Conservation (phyloP, 2,113 vertebrate species). For the Chloropsis hardwickii region DNA sequence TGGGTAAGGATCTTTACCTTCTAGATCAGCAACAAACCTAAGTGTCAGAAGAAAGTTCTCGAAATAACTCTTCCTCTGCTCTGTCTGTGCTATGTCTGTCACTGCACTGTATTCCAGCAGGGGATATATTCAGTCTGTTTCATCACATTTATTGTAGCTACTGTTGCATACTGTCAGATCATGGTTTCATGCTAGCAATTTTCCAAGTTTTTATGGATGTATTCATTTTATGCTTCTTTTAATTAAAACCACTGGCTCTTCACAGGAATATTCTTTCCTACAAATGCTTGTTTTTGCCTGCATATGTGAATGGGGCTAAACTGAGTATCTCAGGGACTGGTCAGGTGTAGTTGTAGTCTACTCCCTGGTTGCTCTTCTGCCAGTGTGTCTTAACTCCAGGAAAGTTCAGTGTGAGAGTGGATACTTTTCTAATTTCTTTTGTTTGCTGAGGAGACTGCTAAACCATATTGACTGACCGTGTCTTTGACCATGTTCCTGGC, state of each 20-base stretch:
- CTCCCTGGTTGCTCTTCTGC: not conserved
- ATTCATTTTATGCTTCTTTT: not conserved
- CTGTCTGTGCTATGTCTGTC: not conserved
- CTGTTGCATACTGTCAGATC: not conserved
- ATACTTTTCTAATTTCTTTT: not conserved
- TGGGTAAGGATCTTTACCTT: not conserved
- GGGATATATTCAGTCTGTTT: not conserved
- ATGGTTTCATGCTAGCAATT: not conserved
- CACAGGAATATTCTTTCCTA: not conserved
- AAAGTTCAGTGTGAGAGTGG: not conserved
- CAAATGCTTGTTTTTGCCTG: not conserved
- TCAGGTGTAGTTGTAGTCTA: not conserved
- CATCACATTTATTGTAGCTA: not conserved
- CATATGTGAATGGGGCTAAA: not conserved
- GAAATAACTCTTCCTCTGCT: not conserved
- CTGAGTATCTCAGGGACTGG: not conserved
- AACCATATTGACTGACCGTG: not conserved
- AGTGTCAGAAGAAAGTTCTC: not conserved
- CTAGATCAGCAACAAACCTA: not conserved
- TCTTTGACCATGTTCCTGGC: not conserved
- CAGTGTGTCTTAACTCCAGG: not conserved
- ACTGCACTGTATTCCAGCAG: not conserved
- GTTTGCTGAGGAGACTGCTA: not conserved
- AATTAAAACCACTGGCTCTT: not conserved
- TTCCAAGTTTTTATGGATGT: not conserved